Percentiles rank a stretch among this genome's conserved stretches.
Conservation (phyloP, 2,888 invertebrate species). For the Eupithecia dodoneata region DNA sequence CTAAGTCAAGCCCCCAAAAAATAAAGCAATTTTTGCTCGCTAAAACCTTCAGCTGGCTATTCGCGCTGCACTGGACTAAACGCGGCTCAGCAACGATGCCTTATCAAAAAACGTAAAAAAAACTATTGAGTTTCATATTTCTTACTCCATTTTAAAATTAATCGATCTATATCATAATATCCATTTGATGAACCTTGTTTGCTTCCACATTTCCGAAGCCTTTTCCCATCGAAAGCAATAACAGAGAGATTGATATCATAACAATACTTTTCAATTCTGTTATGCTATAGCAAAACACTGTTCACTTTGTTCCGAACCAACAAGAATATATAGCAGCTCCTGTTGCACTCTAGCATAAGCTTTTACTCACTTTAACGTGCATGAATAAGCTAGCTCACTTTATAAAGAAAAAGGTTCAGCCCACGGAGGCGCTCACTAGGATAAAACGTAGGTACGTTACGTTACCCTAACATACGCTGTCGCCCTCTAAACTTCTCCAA, state of each 20-base stretch:
- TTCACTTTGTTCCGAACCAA: constrained; percentile 39
- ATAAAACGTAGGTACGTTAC: no score
- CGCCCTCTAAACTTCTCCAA: no score
- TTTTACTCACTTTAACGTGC: constrained; percentile 21
- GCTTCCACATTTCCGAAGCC: not conserved
- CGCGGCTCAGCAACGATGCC: no score
- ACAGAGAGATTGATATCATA: constrained; percentile 31
- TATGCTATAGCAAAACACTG: constrained; percentile 30
- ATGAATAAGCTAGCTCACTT: constrained; percentile 22
- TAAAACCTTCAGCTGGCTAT: no score
- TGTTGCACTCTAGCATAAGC: constrained; percentile 43
- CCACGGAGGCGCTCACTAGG: not conserved
- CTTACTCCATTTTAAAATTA: no score
- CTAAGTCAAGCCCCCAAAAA: no score
- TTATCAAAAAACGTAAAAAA: no score
- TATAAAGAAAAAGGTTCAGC: not conserved
- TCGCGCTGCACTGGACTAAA: no score
- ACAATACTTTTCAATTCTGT: constrained; percentile 24
- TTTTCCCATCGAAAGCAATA: constrained; percentile 26
- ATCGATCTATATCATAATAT: not conserved
- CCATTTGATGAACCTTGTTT: not conserved
- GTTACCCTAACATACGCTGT: no score
- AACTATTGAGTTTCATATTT: no score
- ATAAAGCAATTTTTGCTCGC: no score
- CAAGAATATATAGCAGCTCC: constrained; percentile 40